Base-by-base conservation (phyloP, 2,888 invertebrate species). In the Dynastes hyllus region DNA sequence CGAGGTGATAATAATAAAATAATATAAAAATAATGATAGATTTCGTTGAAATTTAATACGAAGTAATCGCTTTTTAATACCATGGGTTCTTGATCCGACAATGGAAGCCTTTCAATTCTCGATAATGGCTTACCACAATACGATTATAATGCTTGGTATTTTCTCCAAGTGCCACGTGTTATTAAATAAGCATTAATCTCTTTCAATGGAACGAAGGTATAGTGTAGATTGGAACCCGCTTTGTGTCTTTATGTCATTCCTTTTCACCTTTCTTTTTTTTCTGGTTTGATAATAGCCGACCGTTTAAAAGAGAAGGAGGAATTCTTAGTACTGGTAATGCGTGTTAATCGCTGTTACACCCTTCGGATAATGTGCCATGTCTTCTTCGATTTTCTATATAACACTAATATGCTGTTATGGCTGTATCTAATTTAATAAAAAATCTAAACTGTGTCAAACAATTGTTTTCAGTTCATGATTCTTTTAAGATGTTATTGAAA, bases 131-230 rank as follows among this genome's bases (percentile, higher is more conserved):
- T 29, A 4, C n/a, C 53, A 32, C 65, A 32, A 65, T 65, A 65
- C 29, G 29, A 11, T 65, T 29, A 37, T 37, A 65, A 65, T 37
- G 29, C 2, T 32, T n/a, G 9, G 32, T 65, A 65, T 65, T 65
- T 37, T 32, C 5, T 32, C n/a, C 32, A n/a, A 65, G 37, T 65
- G 32, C 65, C 9, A 37, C 16, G 11, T 2, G 65, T 65, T 65
- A 65, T 65, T 65, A 65, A 65, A 65, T 32, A 65, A 65, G 65
- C 65, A 37, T 65, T 65, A 65, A 65, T 37, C 37, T 65, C 29
- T 27, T 63, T 13, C 29, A 22, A 63, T 63, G 29, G n/a, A 6
- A 58, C 6, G n/a, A 6, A 6, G 37, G 37, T 6, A n/a, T 22
- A 22, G 22, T 22, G 58, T 58, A 22, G 58, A 22, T 22, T 9